Evolutionary conservation across 2,797 vertebrate genomes (phyloP).

Genomic region (Sebastiscus albofasciatus): DNA sequence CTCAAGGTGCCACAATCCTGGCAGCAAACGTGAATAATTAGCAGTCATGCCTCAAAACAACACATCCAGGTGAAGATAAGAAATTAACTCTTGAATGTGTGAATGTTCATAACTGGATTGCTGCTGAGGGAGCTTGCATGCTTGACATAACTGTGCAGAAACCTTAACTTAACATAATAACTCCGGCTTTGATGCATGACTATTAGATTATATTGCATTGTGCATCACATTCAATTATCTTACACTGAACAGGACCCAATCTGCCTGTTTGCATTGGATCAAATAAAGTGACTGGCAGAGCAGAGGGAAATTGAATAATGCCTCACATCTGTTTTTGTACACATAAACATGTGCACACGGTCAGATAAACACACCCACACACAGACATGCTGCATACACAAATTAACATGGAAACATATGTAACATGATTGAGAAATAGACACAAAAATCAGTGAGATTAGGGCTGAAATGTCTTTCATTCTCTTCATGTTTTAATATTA

Average conservation of each 20-base stretch:
- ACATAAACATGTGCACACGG: not conserved
- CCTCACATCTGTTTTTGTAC: conserved; percentile 27
- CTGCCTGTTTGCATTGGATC: conserved; percentile 7
- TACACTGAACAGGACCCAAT: conserved; percentile 1
- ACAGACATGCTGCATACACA: not conserved
- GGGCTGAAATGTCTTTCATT: not conserved
- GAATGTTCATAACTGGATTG: not conserved
- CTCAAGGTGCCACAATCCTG: not conserved
- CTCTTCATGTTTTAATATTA: not conserved
- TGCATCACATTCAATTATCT: conserved; percentile 16
- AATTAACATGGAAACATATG: not conserved
- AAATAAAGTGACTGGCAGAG: conserved; percentile 23
- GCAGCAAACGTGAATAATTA: not conserved
- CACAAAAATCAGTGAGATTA: not conserved
- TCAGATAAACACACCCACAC: not conserved
- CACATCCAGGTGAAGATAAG: not conserved
- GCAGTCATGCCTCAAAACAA: not conserved
- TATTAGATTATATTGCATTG: not conserved
- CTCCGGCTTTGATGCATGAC: not conserved
- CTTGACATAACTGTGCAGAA: not conserved
- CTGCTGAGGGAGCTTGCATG: not conserved
- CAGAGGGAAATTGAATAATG: conserved; percentile 27
- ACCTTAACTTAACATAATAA: not conserved
- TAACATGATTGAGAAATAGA: not conserved
- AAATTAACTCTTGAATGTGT: not conserved